Evolutionary conservation across 2,113 vertebrate species (phyloP).

Genomic region (Salvelinus alpinus): DNA sequence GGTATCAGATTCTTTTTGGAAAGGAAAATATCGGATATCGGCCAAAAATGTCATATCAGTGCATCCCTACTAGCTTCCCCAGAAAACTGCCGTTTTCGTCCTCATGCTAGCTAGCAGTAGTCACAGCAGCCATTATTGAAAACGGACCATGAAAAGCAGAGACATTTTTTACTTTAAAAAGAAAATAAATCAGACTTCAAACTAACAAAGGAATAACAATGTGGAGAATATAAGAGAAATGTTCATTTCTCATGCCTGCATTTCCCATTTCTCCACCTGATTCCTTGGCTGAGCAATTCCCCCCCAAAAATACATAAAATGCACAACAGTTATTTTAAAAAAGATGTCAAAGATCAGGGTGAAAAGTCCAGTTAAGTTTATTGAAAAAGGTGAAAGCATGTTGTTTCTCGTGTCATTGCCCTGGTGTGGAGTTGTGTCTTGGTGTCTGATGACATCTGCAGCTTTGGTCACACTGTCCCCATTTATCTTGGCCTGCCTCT

Average conservation of each 20-base stretch:
- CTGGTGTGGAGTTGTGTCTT: not conserved
- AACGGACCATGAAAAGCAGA: not conserved
- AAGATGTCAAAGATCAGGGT: too few species aligned
- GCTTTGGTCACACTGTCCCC: not conserved
- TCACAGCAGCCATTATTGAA: not conserved
- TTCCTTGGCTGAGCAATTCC: not conserved
- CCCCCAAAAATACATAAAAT: too few species aligned
- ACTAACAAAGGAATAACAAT: not conserved
- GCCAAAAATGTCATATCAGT: too few species aligned
- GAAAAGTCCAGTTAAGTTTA: too few species aligned
- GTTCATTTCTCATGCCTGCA: not conserved
- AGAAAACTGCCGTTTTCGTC: too few species aligned
- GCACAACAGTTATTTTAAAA: too few species aligned
- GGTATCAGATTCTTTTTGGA: too few species aligned
- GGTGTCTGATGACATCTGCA: slow-evolving; percentile 1
- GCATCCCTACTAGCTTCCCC: too few species aligned
- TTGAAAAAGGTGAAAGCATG: not conserved
- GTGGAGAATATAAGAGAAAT: too few species aligned
- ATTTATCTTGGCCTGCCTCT: not conserved
- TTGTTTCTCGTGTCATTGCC: not conserved
- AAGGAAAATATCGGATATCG: too few species aligned
- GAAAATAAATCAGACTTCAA: not conserved
- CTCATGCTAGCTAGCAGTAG: too few species aligned
- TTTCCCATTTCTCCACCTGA: not conserved
- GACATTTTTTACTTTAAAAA: not conserved